Conservation (phyloP, 2,797 vertebrate genomes). For the Mastacembelus armatus region DNA sequence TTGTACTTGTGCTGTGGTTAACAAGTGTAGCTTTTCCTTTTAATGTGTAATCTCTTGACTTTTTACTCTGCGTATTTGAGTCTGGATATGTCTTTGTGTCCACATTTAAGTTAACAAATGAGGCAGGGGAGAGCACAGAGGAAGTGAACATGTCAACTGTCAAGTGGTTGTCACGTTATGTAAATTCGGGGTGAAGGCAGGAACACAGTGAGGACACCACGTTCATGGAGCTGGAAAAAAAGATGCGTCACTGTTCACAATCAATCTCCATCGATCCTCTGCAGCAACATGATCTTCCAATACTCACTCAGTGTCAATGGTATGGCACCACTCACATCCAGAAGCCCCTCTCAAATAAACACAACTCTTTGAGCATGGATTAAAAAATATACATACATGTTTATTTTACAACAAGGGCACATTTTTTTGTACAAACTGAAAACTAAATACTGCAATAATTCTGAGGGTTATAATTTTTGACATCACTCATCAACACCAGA, state of each 20-base stretch:
- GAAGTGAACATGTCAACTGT: constrained; percentile 65
- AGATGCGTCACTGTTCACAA: constrained; percentile 74
- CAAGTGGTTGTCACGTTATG: constrained; percentile 76
- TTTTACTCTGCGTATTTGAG: neutral
- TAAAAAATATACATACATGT: constrained; percentile 78
- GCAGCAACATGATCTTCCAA: constrained; percentile 72
- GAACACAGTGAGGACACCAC: constrained; percentile 65
- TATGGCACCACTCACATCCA: constrained; percentile 7
- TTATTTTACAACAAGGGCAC: constrained; percentile 85
- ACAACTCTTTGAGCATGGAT: constrained; percentile 32
- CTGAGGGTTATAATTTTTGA: constrained; percentile 76
- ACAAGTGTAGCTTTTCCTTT: too few species aligned
- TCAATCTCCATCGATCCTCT: constrained; percentile 79
- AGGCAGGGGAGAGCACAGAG: constrained; percentile 14
- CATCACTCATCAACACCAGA: constrained; percentile 79
- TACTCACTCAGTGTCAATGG: constrained; percentile 57
- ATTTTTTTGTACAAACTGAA: constrained; percentile 80
- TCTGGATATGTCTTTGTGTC: constrained; percentile 3
- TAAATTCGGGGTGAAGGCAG: constrained; percentile 69
- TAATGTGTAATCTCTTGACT: neutral
- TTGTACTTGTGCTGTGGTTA: neutral
- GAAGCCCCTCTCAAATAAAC: constrained; percentile 21
- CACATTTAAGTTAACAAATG: constrained; percentile 49
- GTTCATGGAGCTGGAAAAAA: constrained; percentile 72
- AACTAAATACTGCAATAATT: constrained; percentile 80